phyloP scores from a whole-genome alignment of 2,113 vertebrate genomes.

The Phoxinus phoxinus region DNA sequence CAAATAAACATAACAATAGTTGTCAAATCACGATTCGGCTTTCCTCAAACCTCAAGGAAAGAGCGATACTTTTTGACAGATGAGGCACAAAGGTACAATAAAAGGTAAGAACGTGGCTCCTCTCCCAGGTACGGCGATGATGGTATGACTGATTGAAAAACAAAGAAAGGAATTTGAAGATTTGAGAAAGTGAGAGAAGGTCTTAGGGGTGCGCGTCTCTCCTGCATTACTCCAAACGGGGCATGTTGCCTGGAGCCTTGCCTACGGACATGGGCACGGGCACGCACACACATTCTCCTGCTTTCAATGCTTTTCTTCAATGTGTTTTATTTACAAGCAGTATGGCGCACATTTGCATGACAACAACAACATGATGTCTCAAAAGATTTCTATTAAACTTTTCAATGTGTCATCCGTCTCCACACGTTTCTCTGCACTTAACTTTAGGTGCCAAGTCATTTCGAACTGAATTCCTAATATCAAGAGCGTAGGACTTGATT shows the following conservation, averaged over 20 bases:
- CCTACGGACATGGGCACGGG: conserved; percentile 52
- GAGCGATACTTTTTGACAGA: conserved; percentile 52
- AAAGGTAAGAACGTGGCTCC: conserved; percentile 31
- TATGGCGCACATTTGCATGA: conserved; percentile 62
- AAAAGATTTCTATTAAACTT: conserved; percentile 66
- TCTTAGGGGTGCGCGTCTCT: conserved; percentile 61
- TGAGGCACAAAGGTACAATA: conserved; percentile 35
- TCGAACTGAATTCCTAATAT: conserved; percentile 38
- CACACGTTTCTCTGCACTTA: conserved; percentile 46
- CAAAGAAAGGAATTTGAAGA: conserved; percentile 34
- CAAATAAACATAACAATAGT: conserved; percentile 41
- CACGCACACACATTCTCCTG: conserved; percentile 57
- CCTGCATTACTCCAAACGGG: conserved; percentile 26
- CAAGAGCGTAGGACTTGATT: background rate
- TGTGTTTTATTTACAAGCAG: conserved; percentile 70
- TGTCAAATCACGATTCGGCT: conserved; percentile 41
- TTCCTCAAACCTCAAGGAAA: conserved; percentile 38
- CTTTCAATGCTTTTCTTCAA: conserved; percentile 49
- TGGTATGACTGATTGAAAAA: conserved; percentile 50
- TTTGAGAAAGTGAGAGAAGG: conserved; percentile 50
- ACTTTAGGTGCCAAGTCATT: conserved; percentile 45
- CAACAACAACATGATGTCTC: conserved; percentile 61
- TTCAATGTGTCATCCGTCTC: conserved; percentile 60
- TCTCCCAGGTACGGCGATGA: conserved; percentile 43
- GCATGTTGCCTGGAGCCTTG: conserved; percentile 58